Percentiles rank a stretch among this genome's conserved stretches.
These are phyloP conservation scores for Cebus imitator DNA, from an alignment of 2,113 vertebrate species.

Conservation along the genomic window DNA sequence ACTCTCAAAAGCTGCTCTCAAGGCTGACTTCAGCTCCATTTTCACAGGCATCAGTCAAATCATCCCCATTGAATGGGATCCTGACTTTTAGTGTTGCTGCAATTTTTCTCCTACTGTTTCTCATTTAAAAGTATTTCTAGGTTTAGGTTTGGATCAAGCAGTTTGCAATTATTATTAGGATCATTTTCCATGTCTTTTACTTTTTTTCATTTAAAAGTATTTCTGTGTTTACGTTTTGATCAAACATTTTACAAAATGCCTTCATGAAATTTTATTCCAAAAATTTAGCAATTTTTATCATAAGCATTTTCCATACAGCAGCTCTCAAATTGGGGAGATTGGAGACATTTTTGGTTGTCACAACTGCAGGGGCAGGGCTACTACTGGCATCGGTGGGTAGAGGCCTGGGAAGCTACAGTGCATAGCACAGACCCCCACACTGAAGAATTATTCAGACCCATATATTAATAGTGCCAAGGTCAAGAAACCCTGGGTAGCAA, in stretches of 20 bases:
- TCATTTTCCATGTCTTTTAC: neutral
- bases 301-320: neutral
- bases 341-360: neutral
- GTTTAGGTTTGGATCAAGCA: neutral
- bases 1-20: neutral
- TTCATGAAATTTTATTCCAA: too few relatives aligned
- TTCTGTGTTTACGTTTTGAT: neutral
- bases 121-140: conserved; percentile 1
- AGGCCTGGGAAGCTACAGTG: neutral
- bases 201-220: neutral
- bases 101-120: conserved; percentile 21
- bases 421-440: fast-evolving
- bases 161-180: neutral
- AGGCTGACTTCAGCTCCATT: neutral
- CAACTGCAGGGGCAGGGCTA: neutral
- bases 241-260: neutral
- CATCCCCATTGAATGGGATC: neutral
- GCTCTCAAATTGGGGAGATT: neutral
- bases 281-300: neutral
- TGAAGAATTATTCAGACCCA: neutral
- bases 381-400: neutral
- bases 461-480: neutral
- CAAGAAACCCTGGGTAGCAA: neutral
- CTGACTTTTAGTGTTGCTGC: neutral
- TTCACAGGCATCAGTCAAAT: neutral